Evolutionary conservation across 1,140 invertebrate species (phyloP), one percentile per base, ranked within the genome.

Genomic region (Teleopsis dalmanni): DNA sequence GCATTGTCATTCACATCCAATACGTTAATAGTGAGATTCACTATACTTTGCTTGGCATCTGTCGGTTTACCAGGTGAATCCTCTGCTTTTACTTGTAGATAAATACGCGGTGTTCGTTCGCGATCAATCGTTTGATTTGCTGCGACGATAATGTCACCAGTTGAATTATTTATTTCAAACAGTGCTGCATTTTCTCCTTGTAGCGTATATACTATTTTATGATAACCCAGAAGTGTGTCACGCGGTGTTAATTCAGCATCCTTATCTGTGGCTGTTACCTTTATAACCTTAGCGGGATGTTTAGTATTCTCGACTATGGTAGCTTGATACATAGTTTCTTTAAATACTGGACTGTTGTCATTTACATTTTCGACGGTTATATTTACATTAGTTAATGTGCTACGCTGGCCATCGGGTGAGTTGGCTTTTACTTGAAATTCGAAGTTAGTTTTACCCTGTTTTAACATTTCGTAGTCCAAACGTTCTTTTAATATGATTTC

Each of bases 1-100:
- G 84, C 75, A 63, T 90, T 91, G 53, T 93, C 89, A 57, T 93
- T 91, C 0, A 88, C 83, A 65, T 91, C 88, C 1, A 85, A 62
- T 4, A 92, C 78, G 54, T 87, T 82, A 4, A 91, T 76, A 0
- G 78, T 75, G 0, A 90, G 74, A 51, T 81, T 69, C 3, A 77
- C 80, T 18, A 78, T 72, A 18, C 78, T 78, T 45, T 78, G 77
- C 44, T 85, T 80, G 26, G 72, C 62, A 34, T 85, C 81, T 0
- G 78, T 77, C 0, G 75, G 76, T 4, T 81, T 80, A 2, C 79
- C 79, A 0, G 84, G 84, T 8, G 80, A 84, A 57, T 91, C 88
- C 9, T 79, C 76, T 0, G 88, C 88, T 50, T 83, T 79, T 2
- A 87, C 78, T 52, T 81, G 79, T 18, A 91, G 72, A 13, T 78